Conservation (phyloP, 2,797 vertebrate genomes). For the Enteromius viviparus region DNA sequence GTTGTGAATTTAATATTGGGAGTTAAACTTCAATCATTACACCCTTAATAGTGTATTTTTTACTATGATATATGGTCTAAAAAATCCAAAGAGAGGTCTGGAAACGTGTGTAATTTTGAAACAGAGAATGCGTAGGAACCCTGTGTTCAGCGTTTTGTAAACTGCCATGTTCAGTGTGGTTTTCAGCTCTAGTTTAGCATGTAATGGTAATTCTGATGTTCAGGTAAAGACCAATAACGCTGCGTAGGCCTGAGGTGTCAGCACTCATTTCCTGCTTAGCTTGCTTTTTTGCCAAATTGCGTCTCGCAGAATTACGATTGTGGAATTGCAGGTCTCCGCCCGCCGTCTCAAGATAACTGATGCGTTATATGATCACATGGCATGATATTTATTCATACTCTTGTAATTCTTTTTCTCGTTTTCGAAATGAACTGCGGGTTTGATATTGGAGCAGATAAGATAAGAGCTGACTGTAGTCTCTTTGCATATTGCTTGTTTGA, state of each 20-base stretch:
- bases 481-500: conserved; percentile 37
- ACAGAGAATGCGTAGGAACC: not conserved
- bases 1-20: not conserved
- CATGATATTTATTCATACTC: conserved; percentile 30
- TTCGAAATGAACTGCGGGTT: not conserved
- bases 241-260: conserved; percentile 21
- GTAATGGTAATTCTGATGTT: conserved; percentile 6
- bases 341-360: conserved; percentile 29
- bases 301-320: conserved; percentile 34
- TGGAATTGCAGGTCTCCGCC: conserved; percentile 26
- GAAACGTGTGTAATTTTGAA: not conserved
- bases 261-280: conserved; percentile 55
- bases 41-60: not conserved
- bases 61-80: not conserved
- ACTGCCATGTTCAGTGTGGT: not conserved
- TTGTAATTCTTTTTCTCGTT: conserved; percentile 21
- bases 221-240: not conserved
- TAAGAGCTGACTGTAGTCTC: conserved; percentile 10
- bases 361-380: conserved; percentile 41
- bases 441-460: conserved; percentile 14
- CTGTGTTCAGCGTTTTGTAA: not conserved
- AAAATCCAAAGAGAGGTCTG: not conserved
- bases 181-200: conserved; percentile 24
- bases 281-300: conserved; percentile 39
- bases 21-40: not conserved